Evolutionary conservation across 2,797 vertebrate species (phyloP).

Genomic region (Paratrypauchen microcephalus): DNA sequence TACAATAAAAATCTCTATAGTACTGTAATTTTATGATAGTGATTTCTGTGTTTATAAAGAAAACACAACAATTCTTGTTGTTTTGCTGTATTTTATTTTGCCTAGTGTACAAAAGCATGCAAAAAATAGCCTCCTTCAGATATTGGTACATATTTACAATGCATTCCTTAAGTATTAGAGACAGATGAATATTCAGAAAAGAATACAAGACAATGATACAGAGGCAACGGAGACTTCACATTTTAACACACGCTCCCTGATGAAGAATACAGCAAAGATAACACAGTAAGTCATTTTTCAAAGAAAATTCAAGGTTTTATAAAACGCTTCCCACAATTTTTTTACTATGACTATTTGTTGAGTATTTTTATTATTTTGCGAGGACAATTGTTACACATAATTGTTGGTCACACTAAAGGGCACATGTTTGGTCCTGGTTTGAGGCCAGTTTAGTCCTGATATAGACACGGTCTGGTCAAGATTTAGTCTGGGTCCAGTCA

Average conservation of each 20-base stretch:
- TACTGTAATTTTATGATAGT: not conserved
- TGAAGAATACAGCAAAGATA: not conserved
- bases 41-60: not conserved
- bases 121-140: conserved; percentile 91
- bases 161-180: conserved; percentile 60
- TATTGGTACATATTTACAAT: conserved; percentile 92
- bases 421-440: too few relatives aligned
- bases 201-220: conserved; percentile 44
- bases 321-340: not conserved
- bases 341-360: too few relatives aligned
- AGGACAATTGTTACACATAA: too few relatives aligned
- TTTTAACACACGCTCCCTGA: conserved; percentile 20
- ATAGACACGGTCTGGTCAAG: too few relatives aligned
- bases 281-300: not conserved
- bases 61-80: too few relatives aligned
- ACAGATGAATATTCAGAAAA: conserved; percentile 63
- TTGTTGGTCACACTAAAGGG: too few relatives aligned
- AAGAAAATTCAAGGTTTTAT: too few relatives aligned
- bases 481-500: too few relatives aligned
- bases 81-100: conserved; percentile 53
- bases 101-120: conserved; percentile 90
- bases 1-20: conserved; percentile 49
- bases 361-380: too few relatives aligned
- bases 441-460: too few relatives aligned
- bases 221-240: conserved; percentile 31